phyloP scores from a whole-genome alignment of 2,888 invertebrate species.

The Nemotelus pantherinus region DNA sequence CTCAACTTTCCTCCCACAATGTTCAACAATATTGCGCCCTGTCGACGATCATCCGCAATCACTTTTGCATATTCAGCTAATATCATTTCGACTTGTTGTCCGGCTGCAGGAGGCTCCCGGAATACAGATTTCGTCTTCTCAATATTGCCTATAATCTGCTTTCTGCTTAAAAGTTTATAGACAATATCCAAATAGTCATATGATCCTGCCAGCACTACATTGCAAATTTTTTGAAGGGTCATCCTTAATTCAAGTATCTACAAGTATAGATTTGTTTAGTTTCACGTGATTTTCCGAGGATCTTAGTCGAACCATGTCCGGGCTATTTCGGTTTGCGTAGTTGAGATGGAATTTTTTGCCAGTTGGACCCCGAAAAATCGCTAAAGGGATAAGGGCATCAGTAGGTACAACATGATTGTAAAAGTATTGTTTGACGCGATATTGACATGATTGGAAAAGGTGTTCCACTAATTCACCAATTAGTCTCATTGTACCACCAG shows the following conservation, averaged over 20 bases:
- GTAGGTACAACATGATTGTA: constrained; percentile 92
- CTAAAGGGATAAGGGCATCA: constrained; percentile 82
- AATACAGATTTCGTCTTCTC: constrained; percentile 77
- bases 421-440: constrained; percentile 78
- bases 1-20: constrained; percentile 98
- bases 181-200: constrained; percentile 86
- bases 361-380: constrained; percentile 79
- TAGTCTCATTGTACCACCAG: constrained; percentile 99
- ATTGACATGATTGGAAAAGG: constrained; percentile 68
- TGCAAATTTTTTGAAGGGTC: constrained; percentile 79
- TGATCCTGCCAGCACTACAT: constrained; percentile 88
- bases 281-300: not conserved
- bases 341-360: constrained; percentile 79
- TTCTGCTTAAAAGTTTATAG: constrained; percentile 70
- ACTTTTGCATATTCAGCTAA: constrained; percentile 73
- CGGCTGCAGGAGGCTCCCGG: constrained; percentile 78
- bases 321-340: constrained; percentile 73
- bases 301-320: constrained; percentile 68
- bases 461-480: constrained; percentile 85
- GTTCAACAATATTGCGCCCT: constrained; percentile 88
- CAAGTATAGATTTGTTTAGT: constrained; percentile 41
- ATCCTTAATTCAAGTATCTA: constrained; percentile 82
- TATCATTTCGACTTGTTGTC: constrained; percentile 76
- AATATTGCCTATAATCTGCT: constrained; percentile 74
- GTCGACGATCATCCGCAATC: constrained; percentile 64